phyloP scores from a whole-genome alignment of 2,113 vertebrate species.

The Hyperopisus bebe region DNA sequence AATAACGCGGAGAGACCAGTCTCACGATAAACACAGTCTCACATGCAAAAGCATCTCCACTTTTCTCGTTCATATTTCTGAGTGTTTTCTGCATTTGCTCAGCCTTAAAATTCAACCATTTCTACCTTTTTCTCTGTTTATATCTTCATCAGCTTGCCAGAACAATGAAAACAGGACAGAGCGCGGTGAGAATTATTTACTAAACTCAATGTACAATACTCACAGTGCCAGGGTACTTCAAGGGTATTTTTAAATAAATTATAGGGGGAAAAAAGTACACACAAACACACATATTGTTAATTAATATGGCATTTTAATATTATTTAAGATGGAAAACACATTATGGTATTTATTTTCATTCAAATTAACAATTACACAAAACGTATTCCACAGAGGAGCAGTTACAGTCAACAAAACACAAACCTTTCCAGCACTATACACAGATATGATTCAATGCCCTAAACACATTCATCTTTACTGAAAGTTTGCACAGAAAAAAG shows the following conservation, averaged over 20 bases:
- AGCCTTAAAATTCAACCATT: background rate
- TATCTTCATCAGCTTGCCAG: background rate
- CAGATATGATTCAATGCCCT: background rate
- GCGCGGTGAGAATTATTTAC: background rate
- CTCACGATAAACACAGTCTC: background rate
- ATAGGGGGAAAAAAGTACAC: conserved; percentile 8
- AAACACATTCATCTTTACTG: background rate
- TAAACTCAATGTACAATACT: background rate
- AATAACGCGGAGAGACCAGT: background rate
- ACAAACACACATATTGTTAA: conserved; percentile 1
- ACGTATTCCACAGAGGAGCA: background rate
- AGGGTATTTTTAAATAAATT: background rate
- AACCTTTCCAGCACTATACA: background rate
- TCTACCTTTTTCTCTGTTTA: background rate
- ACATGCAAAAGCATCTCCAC: background rate
- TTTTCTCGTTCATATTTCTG: background rate
- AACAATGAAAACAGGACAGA: background rate
- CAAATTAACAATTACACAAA: background rate
- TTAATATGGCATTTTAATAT: conserved; percentile 1
- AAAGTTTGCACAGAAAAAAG: background rate
- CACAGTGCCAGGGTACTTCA: background rate
- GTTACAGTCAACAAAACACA: background rate
- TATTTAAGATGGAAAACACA: background rate
- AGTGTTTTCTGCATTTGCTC: background rate
- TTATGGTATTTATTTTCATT: background rate